A percentile compares a stretch with the other conserved stretches of the same genome.
Conservation (phyloP, 2,113 vertebrate genomes). For the Gavialis gangeticus region DNA sequence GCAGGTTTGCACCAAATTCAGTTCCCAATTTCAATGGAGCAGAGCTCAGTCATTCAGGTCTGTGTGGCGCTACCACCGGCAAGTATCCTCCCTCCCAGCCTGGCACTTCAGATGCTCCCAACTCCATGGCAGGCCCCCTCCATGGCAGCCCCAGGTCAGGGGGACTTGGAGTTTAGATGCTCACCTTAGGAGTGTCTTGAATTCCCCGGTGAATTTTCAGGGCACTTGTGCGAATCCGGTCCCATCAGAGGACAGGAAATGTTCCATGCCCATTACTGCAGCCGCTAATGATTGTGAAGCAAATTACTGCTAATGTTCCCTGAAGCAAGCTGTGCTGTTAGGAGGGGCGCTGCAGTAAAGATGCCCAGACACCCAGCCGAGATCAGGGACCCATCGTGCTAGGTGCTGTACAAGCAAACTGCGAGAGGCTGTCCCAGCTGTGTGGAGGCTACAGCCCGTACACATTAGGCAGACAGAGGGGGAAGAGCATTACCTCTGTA, state of each 20-base stretch:
- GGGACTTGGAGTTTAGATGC: no score
- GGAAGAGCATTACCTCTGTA: neutral
- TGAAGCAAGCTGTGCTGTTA: neutral
- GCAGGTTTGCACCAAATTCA: no score
- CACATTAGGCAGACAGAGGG: neutral
- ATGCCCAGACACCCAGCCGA: neutral
- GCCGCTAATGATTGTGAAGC: neutral
- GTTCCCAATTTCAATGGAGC: no score
- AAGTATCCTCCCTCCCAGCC: no score
- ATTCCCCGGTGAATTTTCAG: neutral
- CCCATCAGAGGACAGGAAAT: neutral
- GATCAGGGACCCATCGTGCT: no score
- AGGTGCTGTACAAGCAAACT: neutral
- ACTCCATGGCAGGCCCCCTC: no score
- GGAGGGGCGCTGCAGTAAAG: neutral
- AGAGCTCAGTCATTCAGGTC: no score
- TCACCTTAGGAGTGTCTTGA: neutral
- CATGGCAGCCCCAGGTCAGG: no score
- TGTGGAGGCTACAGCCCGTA: neutral
- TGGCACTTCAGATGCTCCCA: no score
- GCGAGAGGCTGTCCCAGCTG: neutral
- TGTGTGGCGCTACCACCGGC: no score
- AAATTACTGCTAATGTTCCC: neutral
- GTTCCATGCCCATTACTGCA: neutral
- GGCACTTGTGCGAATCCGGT: no score